Base-by-base conservation (phyloP, 2,888 invertebrate genomes). In the Cephus pygmeus region DNA sequence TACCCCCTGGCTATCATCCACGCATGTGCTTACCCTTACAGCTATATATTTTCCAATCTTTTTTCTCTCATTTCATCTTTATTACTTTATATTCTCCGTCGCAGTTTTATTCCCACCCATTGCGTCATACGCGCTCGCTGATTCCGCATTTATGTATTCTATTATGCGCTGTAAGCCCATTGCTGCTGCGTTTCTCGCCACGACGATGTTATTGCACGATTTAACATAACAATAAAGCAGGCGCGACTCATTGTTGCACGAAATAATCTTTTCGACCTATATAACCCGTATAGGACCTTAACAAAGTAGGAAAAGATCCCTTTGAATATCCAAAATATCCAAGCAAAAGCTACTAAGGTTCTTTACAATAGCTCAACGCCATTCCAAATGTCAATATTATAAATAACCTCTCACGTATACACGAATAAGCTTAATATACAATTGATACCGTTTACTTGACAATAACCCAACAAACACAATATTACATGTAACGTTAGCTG, bases 221-320 rank as follows among this genome's bases (percentile, higher is more conserved):
- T 85, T 87, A 85, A 82, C 87, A 87, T 87, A 85, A 87, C 85
- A 86, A 87, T 84, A 84, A 86, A 84, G 80, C 78, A 78, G 76
- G 81, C 79, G 31, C 76, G 80, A 76, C 79, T 85, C 83, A 84
- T 84, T 85, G 83, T 85, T 83, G 83, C 81, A 80, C 82, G 40
- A 56, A 56, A 56, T 56, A 23, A 56, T 56, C 40, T 56, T 56
- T 23, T 23, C 15, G 40, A 56, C 23, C 40, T 23, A 56, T 23
- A 56, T 56, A 56, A 56, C 40, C 40, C 9, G 40, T 23, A 56
- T 56, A 56, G 40, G 23, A 56, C 40, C 40, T 56, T 23, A 15
- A 15, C 40, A 56, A 23, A 56, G 40, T 23, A 56, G 23, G 40
- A 23, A 56, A 9, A 56, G 15, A 56, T 6, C 23, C 40, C 40